Percentiles rank a stretch among this genome's conserved stretches.
These are phyloP conservation scores for Naso thynnoides DNA, from an alignment of 2,797 vertebrate species.

Conservation along the genomic window DNA sequence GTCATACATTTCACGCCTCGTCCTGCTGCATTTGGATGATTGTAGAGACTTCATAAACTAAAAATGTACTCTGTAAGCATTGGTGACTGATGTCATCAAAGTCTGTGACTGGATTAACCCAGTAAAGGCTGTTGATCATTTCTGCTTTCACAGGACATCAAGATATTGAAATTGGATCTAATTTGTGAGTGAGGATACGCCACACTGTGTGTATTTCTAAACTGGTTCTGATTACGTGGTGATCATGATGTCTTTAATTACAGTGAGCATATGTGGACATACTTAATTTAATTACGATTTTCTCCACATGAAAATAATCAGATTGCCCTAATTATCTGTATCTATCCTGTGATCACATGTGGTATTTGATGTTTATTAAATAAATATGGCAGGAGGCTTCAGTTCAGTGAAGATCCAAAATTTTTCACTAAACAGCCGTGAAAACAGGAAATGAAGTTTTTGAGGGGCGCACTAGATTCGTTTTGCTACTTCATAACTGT, in stretches of 20 bases:
- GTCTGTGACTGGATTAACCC: slow-evolving; percentile 2
- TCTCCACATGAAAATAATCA: slow-evolving; percentile 36
- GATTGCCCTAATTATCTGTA: slow-evolving; percentile 29
- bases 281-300: slow-evolving; percentile 32
- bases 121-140: slow-evolving; percentile 12
- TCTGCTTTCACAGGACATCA: slow-evolving; percentile 1
- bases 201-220: not conserved
- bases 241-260: slow-evolving; percentile 29
- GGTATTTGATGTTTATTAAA: slow-evolving; percentile 14
- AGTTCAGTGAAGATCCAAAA: not conserved
- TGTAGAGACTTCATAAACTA: slow-evolving; percentile 17
- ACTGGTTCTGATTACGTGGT: slow-evolving; percentile 20
- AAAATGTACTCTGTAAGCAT: slow-evolving; percentile 12
- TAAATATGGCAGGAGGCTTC: slow-evolving; percentile 6
- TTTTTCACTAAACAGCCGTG: not conserved
- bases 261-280: not conserved
- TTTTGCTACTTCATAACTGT: too few relatives aligned
- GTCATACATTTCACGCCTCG: slow-evolving; percentile 62
- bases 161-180: not conserved
- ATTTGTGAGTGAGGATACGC: not conserved
- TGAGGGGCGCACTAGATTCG: too few relatives aligned
- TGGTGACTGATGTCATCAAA: slow-evolving; percentile 31
- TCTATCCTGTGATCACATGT: not conserved
- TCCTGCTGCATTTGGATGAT: slow-evolving; percentile 33
- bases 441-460: not conserved